Evolutionary conservation across 2,797 vertebrate genomes (phyloP).

Genomic region (Stomatorhinus walkeri): DNA sequence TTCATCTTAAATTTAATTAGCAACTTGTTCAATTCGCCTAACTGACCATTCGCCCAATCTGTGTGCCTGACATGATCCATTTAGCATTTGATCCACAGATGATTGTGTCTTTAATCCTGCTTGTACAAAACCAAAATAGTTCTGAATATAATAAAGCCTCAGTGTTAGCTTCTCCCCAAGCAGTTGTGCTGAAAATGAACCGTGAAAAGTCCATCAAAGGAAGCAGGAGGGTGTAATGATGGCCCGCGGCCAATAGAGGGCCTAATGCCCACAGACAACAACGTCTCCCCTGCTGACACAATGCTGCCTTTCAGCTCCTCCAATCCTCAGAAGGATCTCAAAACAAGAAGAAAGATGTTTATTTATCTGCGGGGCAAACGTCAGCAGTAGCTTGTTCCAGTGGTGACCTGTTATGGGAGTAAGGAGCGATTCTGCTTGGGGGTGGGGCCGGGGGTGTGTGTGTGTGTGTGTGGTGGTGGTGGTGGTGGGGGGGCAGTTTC

Average conservation of each 20-base stretch:
- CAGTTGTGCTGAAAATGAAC: background rate
- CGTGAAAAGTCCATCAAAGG: background rate
- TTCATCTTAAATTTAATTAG: background rate
- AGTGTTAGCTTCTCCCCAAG: background rate
- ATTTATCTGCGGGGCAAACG: constrained; percentile 1
- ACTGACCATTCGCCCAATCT: background rate
- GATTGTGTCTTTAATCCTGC: background rate
- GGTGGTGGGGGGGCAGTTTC: background rate
- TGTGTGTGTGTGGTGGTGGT: background rate
- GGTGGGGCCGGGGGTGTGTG: background rate
- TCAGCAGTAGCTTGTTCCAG: background rate
- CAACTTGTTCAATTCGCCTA: background rate
- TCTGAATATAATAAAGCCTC: background rate
- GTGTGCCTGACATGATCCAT: background rate
- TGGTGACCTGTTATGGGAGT: background rate
- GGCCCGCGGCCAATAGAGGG: constrained; percentile 21
- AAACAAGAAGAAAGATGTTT: constrained; percentile 17
- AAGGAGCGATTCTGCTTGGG: background rate
- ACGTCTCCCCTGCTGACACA: background rate
- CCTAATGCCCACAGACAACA: background rate
- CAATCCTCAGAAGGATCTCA: constrained; percentile 13
- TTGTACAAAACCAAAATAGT: background rate
- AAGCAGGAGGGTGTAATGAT: constrained; percentile 18
- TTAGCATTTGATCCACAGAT: background rate
- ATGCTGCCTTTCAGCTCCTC: background rate